Evolutionary conservation across 2,888 invertebrate genomes (phyloP).

Genomic region (Stenolophus ochropezus): DNA sequence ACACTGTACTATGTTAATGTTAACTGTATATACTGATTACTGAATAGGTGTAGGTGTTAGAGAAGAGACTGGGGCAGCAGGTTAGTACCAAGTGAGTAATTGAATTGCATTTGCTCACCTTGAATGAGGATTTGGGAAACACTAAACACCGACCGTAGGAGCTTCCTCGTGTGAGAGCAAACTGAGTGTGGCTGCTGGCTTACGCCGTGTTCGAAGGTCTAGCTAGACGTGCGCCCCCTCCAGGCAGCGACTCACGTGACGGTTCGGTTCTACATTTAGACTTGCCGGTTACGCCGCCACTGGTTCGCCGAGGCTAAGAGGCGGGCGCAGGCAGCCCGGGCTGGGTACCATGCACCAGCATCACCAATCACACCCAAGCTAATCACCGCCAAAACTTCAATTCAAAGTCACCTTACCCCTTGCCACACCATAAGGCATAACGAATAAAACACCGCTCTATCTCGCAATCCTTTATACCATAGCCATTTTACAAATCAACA

Average conservation of each 20-base stretch:
- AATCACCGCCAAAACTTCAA: constrained; percentile 37
- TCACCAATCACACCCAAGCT: constrained; percentile 24
- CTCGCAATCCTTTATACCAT: background rate
- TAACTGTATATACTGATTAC: background rate
- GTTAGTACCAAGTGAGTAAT: background rate
- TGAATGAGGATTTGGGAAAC: background rate
- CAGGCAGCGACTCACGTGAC: constrained; percentile 42
- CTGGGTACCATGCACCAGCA: constrained; percentile 32
- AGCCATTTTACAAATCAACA: background rate
- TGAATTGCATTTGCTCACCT: constrained; percentile 45
- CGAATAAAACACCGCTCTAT: background rate
- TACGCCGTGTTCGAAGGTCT: constrained; percentile 50
- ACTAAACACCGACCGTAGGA: constrained; percentile 63
- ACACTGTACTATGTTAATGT: background rate
- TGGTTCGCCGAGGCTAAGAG: constrained; percentile 21
- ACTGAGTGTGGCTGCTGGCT: constrained; percentile 67
- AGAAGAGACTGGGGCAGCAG: background rate
- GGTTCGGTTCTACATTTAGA: constrained; percentile 54
- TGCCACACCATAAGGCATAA: background rate
- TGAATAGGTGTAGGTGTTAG: background rate
- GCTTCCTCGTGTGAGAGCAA: constrained; percentile 70
- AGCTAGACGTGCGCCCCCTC: constrained; percentile 53
- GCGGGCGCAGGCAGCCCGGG: background rate
- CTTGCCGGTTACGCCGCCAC: constrained; percentile 15
- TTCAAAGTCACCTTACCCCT: background rate